These are phyloP conservation scores for Toxotes chatareus DNA, from an alignment of 2,113 vertebrate genomes.

Conservation along the genomic window DNA sequence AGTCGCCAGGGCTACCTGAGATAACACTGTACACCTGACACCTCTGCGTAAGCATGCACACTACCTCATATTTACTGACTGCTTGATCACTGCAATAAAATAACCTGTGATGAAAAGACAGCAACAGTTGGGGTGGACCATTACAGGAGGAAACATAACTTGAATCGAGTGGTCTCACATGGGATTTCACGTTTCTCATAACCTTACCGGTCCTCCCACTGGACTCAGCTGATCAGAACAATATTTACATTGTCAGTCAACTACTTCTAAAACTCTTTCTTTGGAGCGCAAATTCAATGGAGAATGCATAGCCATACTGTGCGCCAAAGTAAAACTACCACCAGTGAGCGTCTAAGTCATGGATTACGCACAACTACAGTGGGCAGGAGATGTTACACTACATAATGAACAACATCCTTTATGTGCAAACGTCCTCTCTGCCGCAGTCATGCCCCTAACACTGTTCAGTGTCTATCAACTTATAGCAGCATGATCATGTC, in stretches of 20 bases:
- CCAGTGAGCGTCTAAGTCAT: conserved; percentile 41
- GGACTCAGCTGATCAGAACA: background rate
- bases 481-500: conserved; percentile 23
- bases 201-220: background rate
- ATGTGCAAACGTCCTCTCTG: background rate
- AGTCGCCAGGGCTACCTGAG: conserved; percentile 72
- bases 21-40: conserved; percentile 72
- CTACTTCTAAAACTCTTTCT: conserved; percentile 37
- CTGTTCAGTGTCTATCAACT: conserved; percentile 1
- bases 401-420: conserved; percentile 1
- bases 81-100: conserved; percentile 9
- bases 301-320: background rate
- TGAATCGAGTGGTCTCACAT: background rate
- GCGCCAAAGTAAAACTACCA: background rate
- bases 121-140: conserved; percentile 36
- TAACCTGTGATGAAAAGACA: background rate
- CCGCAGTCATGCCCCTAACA: conserved; percentile 17
- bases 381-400: background rate
- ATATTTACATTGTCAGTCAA: background rate
- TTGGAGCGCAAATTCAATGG: background rate
- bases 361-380: conserved; percentile 34
- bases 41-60: conserved; percentile 49
- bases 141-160: background rate
- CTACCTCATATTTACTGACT: conserved; percentile 5
- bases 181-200: no score